Conservation (phyloP, 2,797 vertebrate species). For the Myioborus melanocephalus region DNA sequence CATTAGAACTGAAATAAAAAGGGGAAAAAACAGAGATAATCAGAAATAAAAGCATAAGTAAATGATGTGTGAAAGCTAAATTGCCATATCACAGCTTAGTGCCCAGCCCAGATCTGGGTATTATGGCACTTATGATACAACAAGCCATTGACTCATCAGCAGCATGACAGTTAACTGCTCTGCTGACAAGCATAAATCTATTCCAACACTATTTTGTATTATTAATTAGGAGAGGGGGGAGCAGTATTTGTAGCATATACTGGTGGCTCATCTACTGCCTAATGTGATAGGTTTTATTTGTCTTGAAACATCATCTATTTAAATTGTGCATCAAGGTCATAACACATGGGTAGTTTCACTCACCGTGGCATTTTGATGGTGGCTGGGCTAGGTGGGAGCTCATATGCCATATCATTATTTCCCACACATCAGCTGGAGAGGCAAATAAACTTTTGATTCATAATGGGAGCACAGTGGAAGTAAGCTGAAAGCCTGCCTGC, state of each 20-base stretch:
- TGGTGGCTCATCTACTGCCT: constrained; percentile 52
- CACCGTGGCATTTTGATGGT: constrained; percentile 40
- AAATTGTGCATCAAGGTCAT: constrained; percentile 57
- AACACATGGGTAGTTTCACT: constrained; percentile 33
- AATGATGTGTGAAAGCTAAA: constrained; percentile 66
- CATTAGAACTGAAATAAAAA: not conserved
- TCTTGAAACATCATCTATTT: constrained; percentile 38
- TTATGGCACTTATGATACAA: constrained; percentile 60
- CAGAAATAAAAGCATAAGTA: constrained; percentile 51
- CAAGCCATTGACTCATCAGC: constrained; percentile 69
- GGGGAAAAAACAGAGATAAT: not conserved
- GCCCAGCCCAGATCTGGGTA: constrained; percentile 42
- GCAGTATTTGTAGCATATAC: not conserved
- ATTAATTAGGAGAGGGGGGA: constrained; percentile 61
- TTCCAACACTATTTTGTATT: constrained; percentile 34
- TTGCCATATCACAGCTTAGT: constrained; percentile 44
- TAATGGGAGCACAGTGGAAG: constrained; percentile 8
- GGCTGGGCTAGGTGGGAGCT: not conserved
- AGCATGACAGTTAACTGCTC: constrained; percentile 55
- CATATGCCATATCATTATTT: not conserved
- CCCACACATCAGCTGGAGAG: constrained; percentile 6
- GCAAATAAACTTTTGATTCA: constrained; percentile 55
- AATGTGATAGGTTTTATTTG: constrained; percentile 61
- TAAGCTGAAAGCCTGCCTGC: not conserved
- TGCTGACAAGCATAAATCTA: constrained; percentile 69